phyloP scores from a whole-genome alignment of 2,888 invertebrate species.

The Branchellion lobata region DNA sequence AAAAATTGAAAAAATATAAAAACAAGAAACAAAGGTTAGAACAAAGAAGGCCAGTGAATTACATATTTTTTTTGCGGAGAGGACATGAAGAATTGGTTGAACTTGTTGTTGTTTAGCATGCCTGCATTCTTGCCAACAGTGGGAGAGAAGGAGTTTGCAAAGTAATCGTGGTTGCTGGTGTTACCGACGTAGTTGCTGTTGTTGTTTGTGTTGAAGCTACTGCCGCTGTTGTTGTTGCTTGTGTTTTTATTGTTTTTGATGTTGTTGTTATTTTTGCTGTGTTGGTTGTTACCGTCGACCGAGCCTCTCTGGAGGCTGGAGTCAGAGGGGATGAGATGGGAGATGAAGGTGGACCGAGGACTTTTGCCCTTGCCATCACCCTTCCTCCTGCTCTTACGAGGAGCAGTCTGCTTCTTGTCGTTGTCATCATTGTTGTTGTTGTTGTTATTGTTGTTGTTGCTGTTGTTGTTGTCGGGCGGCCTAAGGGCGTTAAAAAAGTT shows the following conservation, averaged over 20 bases:
- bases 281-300: not conserved
- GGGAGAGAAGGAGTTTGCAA: not conserved
- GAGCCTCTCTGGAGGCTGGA: not conserved
- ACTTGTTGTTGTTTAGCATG: not conserved
- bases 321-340: not conserved
- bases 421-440: not conserved
- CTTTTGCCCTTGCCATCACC: conserved; percentile 26
- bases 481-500: conserved; percentile 49
- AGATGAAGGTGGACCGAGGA: not conserved
- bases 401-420: not conserved
- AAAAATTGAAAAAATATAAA: not conserved
- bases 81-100: not conserved
- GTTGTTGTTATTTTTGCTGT: conserved; percentile 12
- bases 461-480: not conserved
- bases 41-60: not conserved
- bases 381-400: conserved; percentile 37
- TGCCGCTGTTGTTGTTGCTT: not conserved
- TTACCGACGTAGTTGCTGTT: not conserved
- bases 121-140: not conserved
- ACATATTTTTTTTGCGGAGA: conserved; percentile 1
- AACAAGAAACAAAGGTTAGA: not conserved
- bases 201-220: not conserved
- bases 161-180: not conserved
- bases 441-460: not conserved
- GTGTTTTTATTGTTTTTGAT: too few species aligned